Evolutionary conservation across 2,888 invertebrate species (phyloP).

Genomic region (Hydrotaea diabolus): DNA sequence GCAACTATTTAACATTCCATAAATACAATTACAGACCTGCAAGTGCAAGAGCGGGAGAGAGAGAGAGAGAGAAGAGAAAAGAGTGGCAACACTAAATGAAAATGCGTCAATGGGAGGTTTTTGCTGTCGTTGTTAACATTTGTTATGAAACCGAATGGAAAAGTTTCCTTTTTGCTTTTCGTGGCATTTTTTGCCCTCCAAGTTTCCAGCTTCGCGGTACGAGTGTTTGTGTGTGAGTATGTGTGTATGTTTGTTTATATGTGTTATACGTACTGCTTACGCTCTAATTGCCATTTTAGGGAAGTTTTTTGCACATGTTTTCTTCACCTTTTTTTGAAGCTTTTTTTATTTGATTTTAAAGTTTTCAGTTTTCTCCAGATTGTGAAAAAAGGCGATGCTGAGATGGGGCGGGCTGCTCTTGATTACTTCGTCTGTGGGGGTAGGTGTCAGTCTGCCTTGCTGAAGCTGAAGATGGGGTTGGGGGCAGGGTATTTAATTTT

Average conservation of each 20-base stretch:
- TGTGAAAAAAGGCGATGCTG: background rate
- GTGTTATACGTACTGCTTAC: slow-evolving; percentile 34
- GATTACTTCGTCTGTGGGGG: background rate
- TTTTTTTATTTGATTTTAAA: slow-evolving; percentile 28
- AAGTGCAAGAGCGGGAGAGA: background rate
- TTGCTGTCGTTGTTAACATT: slow-evolving; percentile 20
- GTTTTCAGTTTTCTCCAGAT: no score
- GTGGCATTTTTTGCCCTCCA: background rate
- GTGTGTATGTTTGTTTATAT: slow-evolving; percentile 16
- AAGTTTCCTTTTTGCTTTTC: slow-evolving; percentile 15
- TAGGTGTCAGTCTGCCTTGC: background rate
- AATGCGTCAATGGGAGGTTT: slow-evolving; percentile 11
- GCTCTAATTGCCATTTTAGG: slow-evolving; percentile 58
- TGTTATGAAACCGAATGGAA: slow-evolving; percentile 18
- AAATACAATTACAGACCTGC: slow-evolving; percentile 6
- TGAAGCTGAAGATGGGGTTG: background rate
- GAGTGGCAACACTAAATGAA: slow-evolving; percentile 9
- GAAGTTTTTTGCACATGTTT: slow-evolving; percentile 1
- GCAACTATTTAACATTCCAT: slow-evolving; percentile 16
- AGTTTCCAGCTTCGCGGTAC: no score
- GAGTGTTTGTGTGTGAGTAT: no score
- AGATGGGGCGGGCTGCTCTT: background rate
- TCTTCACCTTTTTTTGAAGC: slow-evolving; percentile 31
- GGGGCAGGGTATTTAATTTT: slow-evolving; percentile 40
- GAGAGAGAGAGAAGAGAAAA: background rate